Evolutionary conservation across 2,888 invertebrate species (phyloP).

Genomic region (Lasioglossum morio): DNA sequence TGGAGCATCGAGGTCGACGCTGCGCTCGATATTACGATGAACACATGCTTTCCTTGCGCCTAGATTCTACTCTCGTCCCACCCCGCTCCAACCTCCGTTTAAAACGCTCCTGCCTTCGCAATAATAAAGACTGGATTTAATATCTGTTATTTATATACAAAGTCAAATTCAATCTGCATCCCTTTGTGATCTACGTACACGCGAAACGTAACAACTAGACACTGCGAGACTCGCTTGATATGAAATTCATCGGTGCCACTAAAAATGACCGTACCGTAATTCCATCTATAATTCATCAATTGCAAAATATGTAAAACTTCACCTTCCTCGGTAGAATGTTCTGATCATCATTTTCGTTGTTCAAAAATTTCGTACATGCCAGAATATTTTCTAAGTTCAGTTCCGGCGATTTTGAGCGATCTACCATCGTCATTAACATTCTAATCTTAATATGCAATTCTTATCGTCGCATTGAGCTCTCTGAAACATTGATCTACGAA

Average conservation of each 20-base stretch:
- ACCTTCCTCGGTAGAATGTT: not conserved
- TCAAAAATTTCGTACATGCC: not conserved
- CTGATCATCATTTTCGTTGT: no score
- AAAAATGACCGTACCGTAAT: not conserved
- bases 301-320: not conserved
- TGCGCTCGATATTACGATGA: conserved; percentile 65
- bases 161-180: conserved; percentile 4
- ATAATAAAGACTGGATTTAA: conserved; percentile 73
- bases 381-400: not conserved
- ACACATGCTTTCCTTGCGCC: conserved; percentile 53
- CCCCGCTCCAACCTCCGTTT: conserved; percentile 17
- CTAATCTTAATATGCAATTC: not conserved
- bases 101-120: conserved; percentile 63
- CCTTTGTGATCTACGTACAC: conserved; percentile 1
- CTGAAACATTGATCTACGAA: not conserved
- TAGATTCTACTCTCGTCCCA: not conserved
- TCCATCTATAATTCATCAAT: not conserved
- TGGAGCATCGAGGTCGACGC: conserved; percentile 54
- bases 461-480: not conserved
- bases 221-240: no score
- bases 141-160: conserved; percentile 64
- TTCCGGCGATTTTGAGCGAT: not conserved
- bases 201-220: not conserved
- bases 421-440: not conserved
- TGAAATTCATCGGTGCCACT: not conserved